phyloP scores from a whole-genome alignment of 2,888 invertebrate genomes.

The Tachina lurida region DNA sequence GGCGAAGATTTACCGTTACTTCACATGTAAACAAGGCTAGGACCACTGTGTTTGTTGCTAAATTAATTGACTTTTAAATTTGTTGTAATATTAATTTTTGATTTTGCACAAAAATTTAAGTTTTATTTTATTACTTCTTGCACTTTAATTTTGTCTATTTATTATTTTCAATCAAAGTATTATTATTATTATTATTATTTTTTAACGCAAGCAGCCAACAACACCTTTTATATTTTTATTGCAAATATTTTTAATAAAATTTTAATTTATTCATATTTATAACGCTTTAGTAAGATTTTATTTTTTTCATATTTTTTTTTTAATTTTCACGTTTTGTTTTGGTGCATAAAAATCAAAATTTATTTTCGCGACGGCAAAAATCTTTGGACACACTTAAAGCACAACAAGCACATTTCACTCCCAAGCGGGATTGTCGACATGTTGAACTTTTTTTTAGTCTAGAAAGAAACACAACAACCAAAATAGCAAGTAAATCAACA shows the following conservation, averaged over 20 bases:
- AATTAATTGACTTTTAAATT: conserved; percentile 50
- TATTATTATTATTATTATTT: background rate
- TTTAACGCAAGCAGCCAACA: background rate
- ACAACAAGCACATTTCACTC: conserved; percentile 51
- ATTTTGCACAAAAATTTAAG: background rate
- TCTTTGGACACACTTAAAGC: conserved; percentile 38
- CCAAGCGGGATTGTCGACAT: conserved; percentile 46
- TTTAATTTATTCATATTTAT: background rate
- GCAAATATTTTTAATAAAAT: conserved; percentile 1
- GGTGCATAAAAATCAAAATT: conserved; percentile 16
- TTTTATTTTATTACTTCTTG: background rate
- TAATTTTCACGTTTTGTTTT: conserved; percentile 1
- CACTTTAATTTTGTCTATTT: background rate
- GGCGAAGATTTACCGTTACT: conserved; percentile 15
- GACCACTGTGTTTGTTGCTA: background rate
- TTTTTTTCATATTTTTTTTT: background rate
- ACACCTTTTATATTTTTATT: conserved; percentile 8
- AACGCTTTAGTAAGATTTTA: background rate
- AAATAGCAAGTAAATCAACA: conserved; percentile 63
- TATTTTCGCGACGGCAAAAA: conserved; percentile 61
- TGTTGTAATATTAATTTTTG: background rate
- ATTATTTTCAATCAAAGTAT: background rate
- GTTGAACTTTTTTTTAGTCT: conserved; percentile 50
- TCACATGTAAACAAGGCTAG: background rate
- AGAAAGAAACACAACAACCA: conserved; percentile 49